Conservation (phyloP, 2,888 invertebrate species). For the Argynnis bischoffii region DNA sequence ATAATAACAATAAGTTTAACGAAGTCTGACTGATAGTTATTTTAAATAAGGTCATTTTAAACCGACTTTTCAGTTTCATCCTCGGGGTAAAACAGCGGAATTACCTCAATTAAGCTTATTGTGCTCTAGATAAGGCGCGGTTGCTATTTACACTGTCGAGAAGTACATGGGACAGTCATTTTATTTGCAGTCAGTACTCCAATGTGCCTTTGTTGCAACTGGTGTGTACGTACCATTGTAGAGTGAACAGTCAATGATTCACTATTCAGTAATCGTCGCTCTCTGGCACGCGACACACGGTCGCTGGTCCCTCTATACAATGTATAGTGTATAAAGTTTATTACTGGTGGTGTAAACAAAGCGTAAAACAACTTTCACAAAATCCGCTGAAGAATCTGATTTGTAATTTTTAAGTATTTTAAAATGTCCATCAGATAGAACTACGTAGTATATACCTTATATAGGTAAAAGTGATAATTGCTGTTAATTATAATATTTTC, state of each 20-base stretch:
- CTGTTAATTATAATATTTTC: conserved; percentile 41
- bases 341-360: conserved; percentile 46
- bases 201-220: conserved; percentile 28
- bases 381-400: conserved; percentile 16
- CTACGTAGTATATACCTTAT: neutral
- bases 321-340: conserved; percentile 45
- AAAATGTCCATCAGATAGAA: conserved; percentile 1
- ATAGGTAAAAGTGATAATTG: conserved; percentile 31
- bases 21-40: neutral
- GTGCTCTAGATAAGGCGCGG: conserved; percentile 44
- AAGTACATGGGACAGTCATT: conserved; percentile 14
- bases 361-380: conserved; percentile 30
- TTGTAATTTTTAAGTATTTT: conserved; percentile 10
- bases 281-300: conserved; percentile 27
- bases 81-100: conserved; percentile 2
- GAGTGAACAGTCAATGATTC: neutral
- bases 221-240: conserved; percentile 20
- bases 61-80: conserved; percentile 4
- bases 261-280: conserved; percentile 38
- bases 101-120: conserved; percentile 44
- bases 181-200: conserved; percentile 13
- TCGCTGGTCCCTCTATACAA: neutral
- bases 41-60: conserved; percentile 7
- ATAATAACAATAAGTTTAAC: too few species aligned
- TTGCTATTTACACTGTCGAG: conserved; percentile 27